Evolutionary conservation across 2,888 invertebrate genomes (phyloP).

Genomic region (Limnephilus marmoratus): DNA sequence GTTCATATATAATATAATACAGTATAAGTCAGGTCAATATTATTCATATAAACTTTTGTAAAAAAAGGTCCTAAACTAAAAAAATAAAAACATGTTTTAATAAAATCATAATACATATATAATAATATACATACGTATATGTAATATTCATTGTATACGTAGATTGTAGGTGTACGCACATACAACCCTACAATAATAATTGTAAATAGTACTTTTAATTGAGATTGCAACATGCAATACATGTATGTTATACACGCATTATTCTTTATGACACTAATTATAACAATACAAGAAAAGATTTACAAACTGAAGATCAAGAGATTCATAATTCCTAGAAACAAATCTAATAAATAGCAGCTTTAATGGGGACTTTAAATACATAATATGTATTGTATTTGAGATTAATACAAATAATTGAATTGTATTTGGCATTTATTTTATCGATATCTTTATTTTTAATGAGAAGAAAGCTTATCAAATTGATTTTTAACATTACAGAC

Average conservation of each 20-base stretch:
- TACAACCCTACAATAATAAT: neutral
- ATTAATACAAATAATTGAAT: neutral
- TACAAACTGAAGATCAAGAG: neutral
- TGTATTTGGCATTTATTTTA: neutral
- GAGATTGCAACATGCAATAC: neutral
- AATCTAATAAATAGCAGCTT: neutral
- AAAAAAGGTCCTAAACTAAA: constrained; percentile 1
- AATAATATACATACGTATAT: neutral
- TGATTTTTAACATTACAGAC: neutral
- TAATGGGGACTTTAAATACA: neutral
- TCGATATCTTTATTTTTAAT: neutral
- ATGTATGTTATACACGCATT: neutral
- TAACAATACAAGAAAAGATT: neutral
- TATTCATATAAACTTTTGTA: neutral
- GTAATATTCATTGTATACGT: neutral
- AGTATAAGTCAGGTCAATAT: neutral
- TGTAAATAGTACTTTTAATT: constrained; percentile 2
- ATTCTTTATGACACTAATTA: neutral
- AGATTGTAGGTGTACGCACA: neutral
- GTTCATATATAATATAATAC: neutral
- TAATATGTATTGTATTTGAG: neutral
- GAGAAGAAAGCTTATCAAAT: neutral
- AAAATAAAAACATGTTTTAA: neutral
- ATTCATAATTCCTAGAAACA: neutral
- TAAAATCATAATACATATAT: neutral